Conservation (phyloP, 1,140 invertebrate genomes). For the Vollenhovia emeryi region DNA sequence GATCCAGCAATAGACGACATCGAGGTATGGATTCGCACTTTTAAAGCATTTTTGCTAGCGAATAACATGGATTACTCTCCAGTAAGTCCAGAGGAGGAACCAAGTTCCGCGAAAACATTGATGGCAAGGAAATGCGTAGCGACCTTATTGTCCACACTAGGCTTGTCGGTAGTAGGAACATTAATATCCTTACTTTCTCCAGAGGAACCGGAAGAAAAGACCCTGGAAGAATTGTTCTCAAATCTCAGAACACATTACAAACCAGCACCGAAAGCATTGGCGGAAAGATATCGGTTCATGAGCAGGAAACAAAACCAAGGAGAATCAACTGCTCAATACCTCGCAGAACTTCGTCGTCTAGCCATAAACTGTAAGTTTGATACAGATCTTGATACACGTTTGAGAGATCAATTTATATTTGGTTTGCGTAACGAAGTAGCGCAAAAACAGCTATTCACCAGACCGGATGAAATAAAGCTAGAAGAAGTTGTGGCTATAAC, state of each 20-base stretch:
- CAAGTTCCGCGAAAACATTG: rapidly evolving
- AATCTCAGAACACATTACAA: too few relatives aligned
- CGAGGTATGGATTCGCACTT: background rate
- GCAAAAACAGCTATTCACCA: background rate
- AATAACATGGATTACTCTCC: background rate
- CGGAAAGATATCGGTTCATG: too few relatives aligned
- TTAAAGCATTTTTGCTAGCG: background rate
- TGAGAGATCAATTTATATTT: too few relatives aligned
- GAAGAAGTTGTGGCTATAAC: background rate
- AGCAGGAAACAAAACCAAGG: too few relatives aligned
- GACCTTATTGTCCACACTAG: background rate
- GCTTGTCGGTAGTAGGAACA: background rate
- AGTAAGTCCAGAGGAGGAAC: background rate
- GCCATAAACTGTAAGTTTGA: too few relatives aligned
- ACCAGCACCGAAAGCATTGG: too few relatives aligned
- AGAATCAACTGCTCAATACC: too few relatives aligned
- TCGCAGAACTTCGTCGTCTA: too few relatives aligned
- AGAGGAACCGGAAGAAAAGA: too few relatives aligned
- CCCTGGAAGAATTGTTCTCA: too few relatives aligned
- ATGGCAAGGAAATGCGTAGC: background rate
- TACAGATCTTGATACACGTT: too few relatives aligned
- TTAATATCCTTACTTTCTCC: too few relatives aligned
- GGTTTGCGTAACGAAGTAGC: background rate
- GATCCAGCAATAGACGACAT: background rate
- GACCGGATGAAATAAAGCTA: background rate